phyloP scores from a whole-genome alignment of 2,888 invertebrate genomes.

The Dendrolimus pini region DNA sequence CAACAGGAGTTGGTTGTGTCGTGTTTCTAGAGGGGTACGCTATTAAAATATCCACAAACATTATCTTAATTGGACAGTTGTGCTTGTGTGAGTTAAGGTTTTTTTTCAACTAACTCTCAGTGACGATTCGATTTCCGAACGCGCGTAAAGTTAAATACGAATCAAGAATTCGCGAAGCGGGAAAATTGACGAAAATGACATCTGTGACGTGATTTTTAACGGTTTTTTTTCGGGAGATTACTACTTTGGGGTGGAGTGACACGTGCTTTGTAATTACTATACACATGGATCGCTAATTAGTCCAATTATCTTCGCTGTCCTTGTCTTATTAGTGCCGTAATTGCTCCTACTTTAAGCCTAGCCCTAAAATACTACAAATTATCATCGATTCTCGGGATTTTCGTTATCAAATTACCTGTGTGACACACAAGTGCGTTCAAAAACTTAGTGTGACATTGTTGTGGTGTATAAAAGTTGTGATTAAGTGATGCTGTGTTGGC shows the following conservation, averaged over 20 bases:
- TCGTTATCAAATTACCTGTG: slow-evolving; percentile 21
- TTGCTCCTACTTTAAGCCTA: slow-evolving; percentile 21
- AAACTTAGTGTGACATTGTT: slow-evolving; percentile 41
- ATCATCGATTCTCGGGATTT: slow-evolving; percentile 20
- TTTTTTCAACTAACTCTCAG: slow-evolving; percentile 45
- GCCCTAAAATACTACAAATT: background rate
- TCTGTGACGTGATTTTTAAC: slow-evolving; percentile 52
- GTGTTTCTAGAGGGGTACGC: slow-evolving; percentile 73
- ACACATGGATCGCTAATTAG: slow-evolving; percentile 56
- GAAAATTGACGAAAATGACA: slow-evolving; percentile 55
- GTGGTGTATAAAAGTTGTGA: slow-evolving; percentile 44
- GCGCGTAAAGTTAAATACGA: slow-evolving; percentile 40
- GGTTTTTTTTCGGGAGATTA: slow-evolving; percentile 24
- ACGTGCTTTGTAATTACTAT: slow-evolving; percentile 59
- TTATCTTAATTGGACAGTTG: slow-evolving; percentile 76
- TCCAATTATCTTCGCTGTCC: slow-evolving; percentile 56
- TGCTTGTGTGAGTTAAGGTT: slow-evolving; percentile 62
- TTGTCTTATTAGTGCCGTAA: slow-evolving; percentile 47
- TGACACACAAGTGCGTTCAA: slow-evolving; percentile 6
- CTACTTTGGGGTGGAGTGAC: slow-evolving; percentile 29
- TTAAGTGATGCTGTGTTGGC: slow-evolving; percentile 60
- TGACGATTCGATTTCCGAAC: slow-evolving; percentile 66
- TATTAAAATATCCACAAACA: slow-evolving; percentile 77
- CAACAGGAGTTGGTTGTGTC: slow-evolving; percentile 76
- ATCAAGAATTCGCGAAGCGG: slow-evolving; percentile 23